Evolutionary conservation across 2,113 vertebrate species (phyloP).

Genomic region (Lota lota): DNA sequence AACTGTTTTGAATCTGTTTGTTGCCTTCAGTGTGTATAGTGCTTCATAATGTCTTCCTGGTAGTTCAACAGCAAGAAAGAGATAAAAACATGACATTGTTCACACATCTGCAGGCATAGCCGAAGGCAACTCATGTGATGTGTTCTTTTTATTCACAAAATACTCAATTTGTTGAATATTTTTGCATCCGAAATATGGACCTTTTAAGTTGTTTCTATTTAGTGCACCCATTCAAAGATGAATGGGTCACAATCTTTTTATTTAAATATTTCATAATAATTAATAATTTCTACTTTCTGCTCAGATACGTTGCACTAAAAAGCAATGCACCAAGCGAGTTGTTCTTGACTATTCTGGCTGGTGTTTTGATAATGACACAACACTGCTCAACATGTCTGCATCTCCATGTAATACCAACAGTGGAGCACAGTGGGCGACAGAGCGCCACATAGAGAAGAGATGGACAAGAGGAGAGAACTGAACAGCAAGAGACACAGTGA

Average conservation of each 20-base stretch:
- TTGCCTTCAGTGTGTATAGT: conserved; percentile 39
- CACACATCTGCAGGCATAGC: conserved; percentile 31
- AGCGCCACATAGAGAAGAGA: conserved; percentile 42
- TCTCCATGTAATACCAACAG: conserved; percentile 51
- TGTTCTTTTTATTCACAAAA: conserved; percentile 23
- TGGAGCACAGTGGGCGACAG: conserved; percentile 52
- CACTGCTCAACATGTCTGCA: conserved; percentile 28
- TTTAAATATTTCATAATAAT: too few species aligned
- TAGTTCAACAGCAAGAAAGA: too few species aligned
- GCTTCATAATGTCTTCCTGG: too few species aligned
- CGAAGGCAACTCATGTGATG: conserved; percentile 39
- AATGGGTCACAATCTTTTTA: too few species aligned
- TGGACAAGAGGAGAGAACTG: conserved; percentile 24
- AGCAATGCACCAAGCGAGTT: conserved; percentile 32
- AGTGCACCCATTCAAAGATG: too few species aligned
- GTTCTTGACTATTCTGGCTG: conserved; percentile 32
- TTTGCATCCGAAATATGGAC: neutral
- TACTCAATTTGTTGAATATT: neutral
- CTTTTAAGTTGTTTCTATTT: too few species aligned
- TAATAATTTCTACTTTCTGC: too few species aligned
- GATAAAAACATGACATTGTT: conserved; percentile 17
- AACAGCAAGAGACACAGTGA: neutral
- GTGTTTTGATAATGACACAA: conserved; percentile 40
- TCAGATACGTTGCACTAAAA: neutral
- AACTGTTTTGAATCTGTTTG: conserved; percentile 25